Conservation (phyloP, 2,113 vertebrate species). For the Greenwoodochromis staneri region DNA sequence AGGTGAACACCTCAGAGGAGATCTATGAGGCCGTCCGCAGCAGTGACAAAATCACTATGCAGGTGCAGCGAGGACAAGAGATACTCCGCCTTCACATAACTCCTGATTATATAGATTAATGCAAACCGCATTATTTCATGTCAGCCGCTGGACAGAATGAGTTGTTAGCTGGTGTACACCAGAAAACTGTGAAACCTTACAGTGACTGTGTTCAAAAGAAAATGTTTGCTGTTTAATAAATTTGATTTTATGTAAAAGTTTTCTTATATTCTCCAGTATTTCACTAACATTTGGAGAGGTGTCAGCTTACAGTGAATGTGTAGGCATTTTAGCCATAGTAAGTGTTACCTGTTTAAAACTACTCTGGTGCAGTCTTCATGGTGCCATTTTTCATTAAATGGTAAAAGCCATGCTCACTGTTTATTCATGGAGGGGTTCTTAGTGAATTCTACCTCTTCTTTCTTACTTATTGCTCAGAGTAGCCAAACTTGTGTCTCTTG, state of each 20-base stretch:
- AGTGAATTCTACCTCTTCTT: background rate
- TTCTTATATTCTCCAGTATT: background rate
- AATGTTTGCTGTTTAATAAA: background rate
- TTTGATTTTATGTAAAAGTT: background rate
- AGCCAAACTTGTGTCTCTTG: background rate
- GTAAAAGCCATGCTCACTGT: background rate
- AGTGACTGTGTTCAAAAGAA: background rate
- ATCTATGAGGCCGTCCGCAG: constrained; percentile 82
- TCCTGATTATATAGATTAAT: constrained; percentile 81
- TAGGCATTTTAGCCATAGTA: background rate
- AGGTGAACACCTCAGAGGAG: constrained; percentile 78
- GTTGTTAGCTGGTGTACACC: background rate
- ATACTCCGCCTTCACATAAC: constrained; percentile 77
- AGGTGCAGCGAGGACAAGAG: constrained; percentile 74
- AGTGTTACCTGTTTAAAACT: background rate
- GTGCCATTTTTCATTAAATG: background rate
- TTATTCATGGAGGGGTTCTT: background rate
- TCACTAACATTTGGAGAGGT: background rate
- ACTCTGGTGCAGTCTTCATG: background rate
- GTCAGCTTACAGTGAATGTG: background rate
- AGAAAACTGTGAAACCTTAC: background rate
- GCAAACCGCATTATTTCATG: rapidly evolving
- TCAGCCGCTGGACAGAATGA: background rate
- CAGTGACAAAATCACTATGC: constrained; percentile 76
- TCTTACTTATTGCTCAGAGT: background rate